These are phyloP conservation scores for Melanostigma gelatinosum DNA, from an alignment of 2,113 vertebrate species.

Conservation along the genomic window DNA sequence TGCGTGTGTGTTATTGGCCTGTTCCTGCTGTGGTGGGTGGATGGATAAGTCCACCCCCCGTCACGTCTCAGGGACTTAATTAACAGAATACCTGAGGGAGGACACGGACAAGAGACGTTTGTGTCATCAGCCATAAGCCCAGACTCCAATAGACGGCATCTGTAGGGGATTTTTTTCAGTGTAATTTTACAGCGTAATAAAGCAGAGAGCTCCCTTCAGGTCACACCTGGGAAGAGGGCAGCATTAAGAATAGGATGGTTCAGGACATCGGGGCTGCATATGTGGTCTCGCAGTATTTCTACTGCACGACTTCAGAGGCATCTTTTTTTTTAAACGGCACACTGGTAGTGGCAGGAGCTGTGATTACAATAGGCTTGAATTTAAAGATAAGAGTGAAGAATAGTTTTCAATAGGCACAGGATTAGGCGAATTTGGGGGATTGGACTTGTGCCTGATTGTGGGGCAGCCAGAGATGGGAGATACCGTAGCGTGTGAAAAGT, in stretches of 20 bases:
- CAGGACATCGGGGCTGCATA: slow-evolving; percentile 23
- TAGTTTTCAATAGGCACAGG: slow-evolving; percentile 54
- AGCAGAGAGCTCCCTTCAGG: slow-evolving; percentile 48
- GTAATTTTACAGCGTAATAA: slow-evolving; percentile 69
- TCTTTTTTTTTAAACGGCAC: slow-evolving; percentile 25
- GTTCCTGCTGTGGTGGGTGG: slow-evolving; percentile 19
- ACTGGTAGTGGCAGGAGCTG: not conserved
- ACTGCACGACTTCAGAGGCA: slow-evolving; percentile 18
- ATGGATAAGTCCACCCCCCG: slow-evolving; percentile 52
- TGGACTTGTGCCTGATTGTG: slow-evolving; percentile 58
- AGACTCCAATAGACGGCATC: slow-evolving; percentile 60
- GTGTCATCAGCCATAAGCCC: slow-evolving; percentile 66
- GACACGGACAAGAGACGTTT: slow-evolving; percentile 62
- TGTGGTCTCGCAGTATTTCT: slow-evolving; percentile 17
- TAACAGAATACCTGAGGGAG: slow-evolving; percentile 75
- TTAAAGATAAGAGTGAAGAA: slow-evolving; percentile 60
- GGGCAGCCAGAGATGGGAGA: slow-evolving; percentile 49
- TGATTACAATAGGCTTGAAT: slow-evolving; percentile 45
- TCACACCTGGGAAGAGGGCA: slow-evolving; percentile 55
- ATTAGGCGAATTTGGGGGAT: slow-evolving; percentile 50
- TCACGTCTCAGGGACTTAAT: slow-evolving; percentile 74
- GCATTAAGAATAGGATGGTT: slow-evolving; percentile 38
- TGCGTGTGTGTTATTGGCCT: slow-evolving; percentile 24
- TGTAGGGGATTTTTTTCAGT: slow-evolving; percentile 8
- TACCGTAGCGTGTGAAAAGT: slow-evolving; percentile 52